phyloP scores from a whole-genome alignment of 2,113 vertebrate genomes.

The Odobenus rosmarus region DNA sequence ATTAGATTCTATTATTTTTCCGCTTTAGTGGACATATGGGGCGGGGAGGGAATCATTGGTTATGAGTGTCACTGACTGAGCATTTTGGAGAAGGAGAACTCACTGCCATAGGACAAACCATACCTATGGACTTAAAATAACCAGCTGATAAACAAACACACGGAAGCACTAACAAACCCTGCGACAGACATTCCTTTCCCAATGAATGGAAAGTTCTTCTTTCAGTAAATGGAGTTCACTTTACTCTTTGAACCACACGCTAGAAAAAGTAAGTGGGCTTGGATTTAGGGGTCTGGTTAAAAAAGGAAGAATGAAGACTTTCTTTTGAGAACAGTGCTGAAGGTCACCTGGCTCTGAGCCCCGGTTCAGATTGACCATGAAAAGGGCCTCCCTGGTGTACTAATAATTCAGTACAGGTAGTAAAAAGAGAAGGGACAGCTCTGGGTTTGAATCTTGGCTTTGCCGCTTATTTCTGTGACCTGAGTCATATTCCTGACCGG shows the following conservation, averaged over 20 bases:
- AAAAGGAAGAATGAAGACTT: neutral
- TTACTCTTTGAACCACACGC: neutral
- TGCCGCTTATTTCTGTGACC: neutral
- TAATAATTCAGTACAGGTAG: neutral
- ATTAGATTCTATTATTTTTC: neutral
- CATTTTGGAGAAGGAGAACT: neutral
- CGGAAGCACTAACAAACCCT: neutral
- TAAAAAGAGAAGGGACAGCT: neutral
- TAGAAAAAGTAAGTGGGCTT: neutral
- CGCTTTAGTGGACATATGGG: constrained; percentile 7
- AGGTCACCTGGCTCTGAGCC: neutral
- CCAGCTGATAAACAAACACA: neutral
- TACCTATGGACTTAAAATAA: neutral
- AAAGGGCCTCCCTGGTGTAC: neutral
- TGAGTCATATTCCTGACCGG: neutral
- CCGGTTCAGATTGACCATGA: neutral
- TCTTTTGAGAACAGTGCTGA: neutral
- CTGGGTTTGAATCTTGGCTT: neutral
- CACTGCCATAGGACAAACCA: neutral
- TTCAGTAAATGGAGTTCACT: neutral
- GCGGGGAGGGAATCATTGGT: neutral
- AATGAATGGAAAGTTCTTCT: neutral
- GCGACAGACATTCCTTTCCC: neutral
- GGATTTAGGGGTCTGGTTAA: neutral
- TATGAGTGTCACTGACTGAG: neutral